Percentiles rank a stretch among this genome's conserved stretches.
These are phyloP conservation scores for Plebejus argus DNA, from an alignment of 2,888 invertebrate species.

Conservation along the genomic window DNA sequence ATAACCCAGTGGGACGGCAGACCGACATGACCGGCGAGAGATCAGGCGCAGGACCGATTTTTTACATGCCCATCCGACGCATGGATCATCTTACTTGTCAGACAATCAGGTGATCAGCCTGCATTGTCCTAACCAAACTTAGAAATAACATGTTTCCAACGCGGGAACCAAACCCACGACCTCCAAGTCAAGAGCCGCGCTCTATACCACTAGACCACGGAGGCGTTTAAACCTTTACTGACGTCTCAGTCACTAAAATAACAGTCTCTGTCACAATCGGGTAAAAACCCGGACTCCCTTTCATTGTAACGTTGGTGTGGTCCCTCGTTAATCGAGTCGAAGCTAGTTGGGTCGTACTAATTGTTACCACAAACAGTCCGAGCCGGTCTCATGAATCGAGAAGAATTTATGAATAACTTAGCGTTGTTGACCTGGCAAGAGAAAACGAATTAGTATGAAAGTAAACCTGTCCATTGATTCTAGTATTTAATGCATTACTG, in stretches of 20 bases:
- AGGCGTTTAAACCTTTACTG: too few relatives aligned
- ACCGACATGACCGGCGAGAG: too few relatives aligned
- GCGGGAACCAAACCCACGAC: too few relatives aligned
- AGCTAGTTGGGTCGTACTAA: constrained; percentile 62
- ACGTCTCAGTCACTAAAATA: neutral
- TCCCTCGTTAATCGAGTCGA: constrained; percentile 50
- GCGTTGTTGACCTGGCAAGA: neutral
- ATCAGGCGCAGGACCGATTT: too few relatives aligned
- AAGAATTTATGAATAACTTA: constrained; percentile 30
- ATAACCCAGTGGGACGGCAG: too few relatives aligned
- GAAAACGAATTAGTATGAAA: neutral
- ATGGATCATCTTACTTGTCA: too few relatives aligned
- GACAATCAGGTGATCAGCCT: too few relatives aligned
- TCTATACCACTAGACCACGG: too few relatives aligned
- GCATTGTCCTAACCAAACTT: too few relatives aligned
- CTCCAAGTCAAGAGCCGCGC: too few relatives aligned
- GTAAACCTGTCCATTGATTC: neutral
- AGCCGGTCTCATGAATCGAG: constrained; percentile 50
- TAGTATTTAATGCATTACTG: neutral
- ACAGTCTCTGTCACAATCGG: neutral
- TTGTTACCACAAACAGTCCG: constrained; percentile 63
- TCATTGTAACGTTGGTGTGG: constrained; percentile 30
- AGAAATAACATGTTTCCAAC: too few relatives aligned
- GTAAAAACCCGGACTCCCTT: constrained; percentile 29
- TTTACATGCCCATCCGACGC: too few relatives aligned